phyloP scores from a whole-genome alignment of 2,888 invertebrate genomes.

The Crioceris asparagi region DNA sequence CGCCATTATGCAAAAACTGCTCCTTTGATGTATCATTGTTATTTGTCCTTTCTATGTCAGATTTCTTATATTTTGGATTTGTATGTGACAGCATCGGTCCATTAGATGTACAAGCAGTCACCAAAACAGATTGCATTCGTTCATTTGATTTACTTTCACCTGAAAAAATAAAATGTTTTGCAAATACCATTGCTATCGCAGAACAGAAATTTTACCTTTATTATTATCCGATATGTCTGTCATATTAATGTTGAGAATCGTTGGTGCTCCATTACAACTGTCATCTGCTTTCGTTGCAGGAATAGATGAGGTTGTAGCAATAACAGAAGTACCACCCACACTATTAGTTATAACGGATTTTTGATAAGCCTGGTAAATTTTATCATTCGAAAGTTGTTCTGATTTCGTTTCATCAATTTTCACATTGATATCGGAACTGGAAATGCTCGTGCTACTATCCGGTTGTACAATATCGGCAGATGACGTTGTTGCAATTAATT shows the following conservation, averaged over 20 bases:
- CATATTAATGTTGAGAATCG: conserved; percentile 28
- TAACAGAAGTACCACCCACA: conserved; percentile 35
- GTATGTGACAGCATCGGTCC: conserved; percentile 37
- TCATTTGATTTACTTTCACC: conserved; percentile 26
- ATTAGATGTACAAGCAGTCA: conserved; percentile 36
- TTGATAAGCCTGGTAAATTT: conserved; percentile 24
- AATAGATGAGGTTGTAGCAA: conserved; percentile 28
- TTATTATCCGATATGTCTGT: conserved; percentile 25
- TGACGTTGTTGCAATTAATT: conserved; percentile 10
- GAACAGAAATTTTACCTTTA: conserved; percentile 23
- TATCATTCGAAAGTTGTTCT: conserved; percentile 15
- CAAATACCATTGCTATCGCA: conserved; percentile 1
- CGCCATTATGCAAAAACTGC: conserved; percentile 33
- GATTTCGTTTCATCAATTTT: not conserved
- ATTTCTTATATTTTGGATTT: conserved; percentile 33
- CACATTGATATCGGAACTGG: conserved; percentile 23
- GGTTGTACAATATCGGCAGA: conserved; percentile 23
- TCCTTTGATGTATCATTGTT: conserved; percentile 29
- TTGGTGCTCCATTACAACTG: conserved; percentile 20
- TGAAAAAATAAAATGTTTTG: too few relatives aligned
- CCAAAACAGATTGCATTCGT: conserved; percentile 35
- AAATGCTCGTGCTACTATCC: conserved; percentile 29
- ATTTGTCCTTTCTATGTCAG: conserved; percentile 26
- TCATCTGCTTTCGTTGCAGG: conserved; percentile 21
- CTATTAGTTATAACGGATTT: conserved; percentile 25